These are phyloP conservation scores for Leptosomus discolor DNA, from an alignment of 2,113 vertebrate genomes.

Conservation along the genomic window DNA sequence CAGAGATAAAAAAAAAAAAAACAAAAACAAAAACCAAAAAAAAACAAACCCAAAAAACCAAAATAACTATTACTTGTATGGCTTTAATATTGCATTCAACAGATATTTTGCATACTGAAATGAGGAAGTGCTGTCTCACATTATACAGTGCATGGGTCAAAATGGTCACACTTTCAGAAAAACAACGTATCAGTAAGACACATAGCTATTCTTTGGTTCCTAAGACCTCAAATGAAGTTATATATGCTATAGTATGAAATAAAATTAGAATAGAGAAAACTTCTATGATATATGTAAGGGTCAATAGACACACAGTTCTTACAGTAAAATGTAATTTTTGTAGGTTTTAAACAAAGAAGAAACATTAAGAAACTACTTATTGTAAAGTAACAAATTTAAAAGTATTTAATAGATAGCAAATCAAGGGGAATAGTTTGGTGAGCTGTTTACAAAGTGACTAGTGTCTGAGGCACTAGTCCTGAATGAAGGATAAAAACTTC, in stretches of 20 bases:
- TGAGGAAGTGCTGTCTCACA: not conserved
- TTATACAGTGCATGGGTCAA: not conserved
- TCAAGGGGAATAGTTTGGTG: not conserved
- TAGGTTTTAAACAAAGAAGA: not conserved
- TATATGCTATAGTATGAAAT: not conserved
- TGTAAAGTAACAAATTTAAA: not conserved
- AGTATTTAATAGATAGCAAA: not conserved
- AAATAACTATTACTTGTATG: not conserved
- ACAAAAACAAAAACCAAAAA: too few species aligned
- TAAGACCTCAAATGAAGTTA: not conserved
- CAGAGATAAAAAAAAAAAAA: not conserved
- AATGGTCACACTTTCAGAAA: not conserved
- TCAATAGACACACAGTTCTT: not conserved
- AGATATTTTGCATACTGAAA: not conserved
- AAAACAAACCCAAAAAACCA: not conserved
- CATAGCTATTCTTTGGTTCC: not conserved
- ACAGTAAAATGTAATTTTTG: not conserved
- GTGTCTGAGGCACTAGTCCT: not conserved
- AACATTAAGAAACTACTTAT: not conserved
- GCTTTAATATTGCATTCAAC: not conserved
- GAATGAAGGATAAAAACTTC: conserved; percentile 61
- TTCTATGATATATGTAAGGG: not conserved
- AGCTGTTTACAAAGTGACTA: not conserved
- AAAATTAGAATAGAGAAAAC: not conserved
- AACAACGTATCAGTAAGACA: not conserved